These are phyloP conservation scores for Distichodus sexfasciatus DNA, from an alignment of 2,797 vertebrate genomes.

Conservation along the genomic window DNA sequence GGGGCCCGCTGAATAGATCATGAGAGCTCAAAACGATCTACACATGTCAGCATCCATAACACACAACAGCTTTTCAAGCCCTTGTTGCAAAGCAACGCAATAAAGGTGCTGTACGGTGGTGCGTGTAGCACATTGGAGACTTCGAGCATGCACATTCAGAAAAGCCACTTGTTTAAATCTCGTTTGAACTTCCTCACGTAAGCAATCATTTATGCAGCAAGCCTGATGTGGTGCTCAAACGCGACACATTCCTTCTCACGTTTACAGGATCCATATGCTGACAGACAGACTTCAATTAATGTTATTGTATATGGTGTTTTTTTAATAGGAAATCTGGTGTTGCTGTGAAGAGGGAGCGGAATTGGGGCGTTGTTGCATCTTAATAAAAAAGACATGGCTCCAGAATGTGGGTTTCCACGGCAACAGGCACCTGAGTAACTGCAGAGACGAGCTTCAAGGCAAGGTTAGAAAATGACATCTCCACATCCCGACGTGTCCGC, in stretches of 20 bases:
- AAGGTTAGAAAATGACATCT: slow-evolving; percentile 62
- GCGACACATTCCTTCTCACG: neutral
- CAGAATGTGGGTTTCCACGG: slow-evolving; percentile 70
- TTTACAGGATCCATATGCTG: slow-evolving; percentile 11
- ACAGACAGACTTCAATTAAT: slow-evolving; percentile 57
- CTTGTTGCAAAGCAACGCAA: neutral
- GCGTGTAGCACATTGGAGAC: too few species aligned
- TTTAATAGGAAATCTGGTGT: slow-evolving; percentile 52
- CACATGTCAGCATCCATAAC: neutral
- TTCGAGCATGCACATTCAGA: too few species aligned
- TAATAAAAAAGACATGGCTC: slow-evolving; percentile 62
- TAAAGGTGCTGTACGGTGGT: neutral
- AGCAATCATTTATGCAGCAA: neutral
- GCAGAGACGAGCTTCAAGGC: slow-evolving; percentile 56
- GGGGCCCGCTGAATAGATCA: neutral
- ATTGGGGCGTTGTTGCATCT: slow-evolving; percentile 50
- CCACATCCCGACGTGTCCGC: slow-evolving; percentile 57
- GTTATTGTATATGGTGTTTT: slow-evolving; percentile 51
- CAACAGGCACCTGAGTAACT: slow-evolving; percentile 57
- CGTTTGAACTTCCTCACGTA: neutral
- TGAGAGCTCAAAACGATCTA: neutral
- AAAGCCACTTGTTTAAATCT: neutral
- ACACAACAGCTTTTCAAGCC: neutral
- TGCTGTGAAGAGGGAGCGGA: slow-evolving; percentile 40
- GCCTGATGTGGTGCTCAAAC: neutral